phyloP scores from a whole-genome alignment of 2,888 invertebrate genomes.

The Lasioglossum lativentre region DNA sequence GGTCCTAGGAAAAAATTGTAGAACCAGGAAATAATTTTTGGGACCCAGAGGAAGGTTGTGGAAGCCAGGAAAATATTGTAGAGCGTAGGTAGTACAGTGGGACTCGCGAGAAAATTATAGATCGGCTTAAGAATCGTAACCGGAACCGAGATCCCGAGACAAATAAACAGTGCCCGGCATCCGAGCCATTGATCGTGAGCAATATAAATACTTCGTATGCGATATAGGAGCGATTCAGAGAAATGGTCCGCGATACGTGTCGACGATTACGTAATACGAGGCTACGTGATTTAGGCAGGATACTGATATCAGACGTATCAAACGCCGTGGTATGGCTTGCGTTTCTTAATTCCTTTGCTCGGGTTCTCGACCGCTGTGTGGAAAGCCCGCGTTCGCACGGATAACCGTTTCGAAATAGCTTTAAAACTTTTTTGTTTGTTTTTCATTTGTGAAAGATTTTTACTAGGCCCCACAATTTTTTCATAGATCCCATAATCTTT shows the following conservation, averaged over 20 bases:
- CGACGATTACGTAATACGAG: slow-evolving; percentile 55
- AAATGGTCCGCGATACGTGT: slow-evolving; percentile 52
- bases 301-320: slow-evolving; percentile 32
- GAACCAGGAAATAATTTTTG: not conserved
- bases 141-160: slow-evolving; percentile 19
- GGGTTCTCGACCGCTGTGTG: not conserved
- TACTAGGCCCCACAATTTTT: not conserved
- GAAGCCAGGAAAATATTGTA: not conserved
- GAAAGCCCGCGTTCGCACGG: not conserved
- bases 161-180: slow-evolving; percentile 36
- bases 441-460: not conserved
- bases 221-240: slow-evolving; percentile 45
- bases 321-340: slow-evolving; percentile 1
- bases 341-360: slow-evolving; percentile 3
- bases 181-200: slow-evolving; percentile 26
- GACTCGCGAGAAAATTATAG: not conserved
- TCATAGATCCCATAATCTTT: not conserved
- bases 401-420: not conserved
- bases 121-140: not conserved
- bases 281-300: slow-evolving; percentile 54
- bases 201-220: slow-evolving; percentile 38
- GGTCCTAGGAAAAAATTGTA: too few relatives aligned
- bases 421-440: not conserved
- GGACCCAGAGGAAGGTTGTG: not conserved
- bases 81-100: not conserved